Conservation (phyloP, 2,113 vertebrate species). For the Pelecanoides urinatrix region DNA sequence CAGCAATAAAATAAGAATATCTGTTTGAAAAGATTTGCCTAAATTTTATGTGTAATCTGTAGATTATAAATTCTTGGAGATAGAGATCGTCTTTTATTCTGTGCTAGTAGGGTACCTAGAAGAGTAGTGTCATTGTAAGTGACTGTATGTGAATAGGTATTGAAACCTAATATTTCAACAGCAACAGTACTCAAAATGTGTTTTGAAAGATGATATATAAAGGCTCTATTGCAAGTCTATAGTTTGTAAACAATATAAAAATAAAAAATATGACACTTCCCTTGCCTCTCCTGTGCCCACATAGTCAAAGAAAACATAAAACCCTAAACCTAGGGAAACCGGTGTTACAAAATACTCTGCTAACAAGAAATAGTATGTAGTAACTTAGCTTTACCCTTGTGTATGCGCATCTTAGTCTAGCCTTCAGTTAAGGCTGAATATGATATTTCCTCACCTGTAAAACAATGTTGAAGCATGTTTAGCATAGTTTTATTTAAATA, state of each 20-base stretch:
- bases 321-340: background rate
- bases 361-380: background rate
- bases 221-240: background rate
- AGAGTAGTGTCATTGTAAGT: conserved; percentile 36
- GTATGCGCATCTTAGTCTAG: background rate
- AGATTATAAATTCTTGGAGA: conserved; percentile 2
- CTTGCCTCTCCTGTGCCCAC: background rate
- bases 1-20: background rate
- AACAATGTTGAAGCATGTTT: background rate
- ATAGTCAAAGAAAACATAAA: conserved; percentile 20
- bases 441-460: background rate
- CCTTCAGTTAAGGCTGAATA: background rate
- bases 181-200: conserved; percentile 14
- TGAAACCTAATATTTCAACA: conserved; percentile 60
- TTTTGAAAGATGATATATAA: conserved; percentile 60
- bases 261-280: conserved; percentile 38
- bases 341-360: background rate
- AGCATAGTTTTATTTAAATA: background rate
- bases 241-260: conserved; percentile 39
- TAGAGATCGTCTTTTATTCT: background rate
- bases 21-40: background rate
- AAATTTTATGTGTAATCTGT: background rate
- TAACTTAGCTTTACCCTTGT: background rate
- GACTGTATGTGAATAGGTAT: conserved; percentile 30
- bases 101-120: background rate